Conservation (phyloP, 2,888 invertebrate genomes). For the Xylophagus ater region DNA sequence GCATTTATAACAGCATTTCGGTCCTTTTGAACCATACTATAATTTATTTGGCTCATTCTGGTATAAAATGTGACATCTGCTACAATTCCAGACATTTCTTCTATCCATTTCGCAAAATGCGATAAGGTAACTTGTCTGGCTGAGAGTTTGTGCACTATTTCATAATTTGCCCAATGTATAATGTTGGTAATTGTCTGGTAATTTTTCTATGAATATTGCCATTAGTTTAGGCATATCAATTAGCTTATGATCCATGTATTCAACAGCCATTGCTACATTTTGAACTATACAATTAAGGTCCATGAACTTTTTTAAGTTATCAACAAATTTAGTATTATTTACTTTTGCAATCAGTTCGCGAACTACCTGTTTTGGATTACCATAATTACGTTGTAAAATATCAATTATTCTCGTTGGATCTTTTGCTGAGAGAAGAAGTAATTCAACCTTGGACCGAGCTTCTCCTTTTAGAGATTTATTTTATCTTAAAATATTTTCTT, state of each 20-base stretch:
- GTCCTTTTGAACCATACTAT: background rate
- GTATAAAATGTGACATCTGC: background rate
- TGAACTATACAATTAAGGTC: background rate
- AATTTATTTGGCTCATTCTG: background rate
- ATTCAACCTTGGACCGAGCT: background rate
- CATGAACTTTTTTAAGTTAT: background rate
- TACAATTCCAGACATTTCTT: background rate
- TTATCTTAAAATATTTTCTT: background rate
- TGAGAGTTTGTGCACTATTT: background rate
- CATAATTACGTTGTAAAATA: background rate
- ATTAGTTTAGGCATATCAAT: background rate
- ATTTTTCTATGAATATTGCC: background rate
- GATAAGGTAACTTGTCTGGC: background rate
- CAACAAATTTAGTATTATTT: background rate
- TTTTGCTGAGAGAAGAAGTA: background rate
- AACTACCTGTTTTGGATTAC: too few species aligned
- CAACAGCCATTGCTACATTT: background rate
- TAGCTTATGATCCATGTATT: background rate
- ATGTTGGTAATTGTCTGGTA: background rate
- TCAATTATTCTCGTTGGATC: background rate
- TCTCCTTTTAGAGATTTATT: background rate
- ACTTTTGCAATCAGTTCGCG: background rate
- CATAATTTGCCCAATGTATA: conserved; percentile 1
- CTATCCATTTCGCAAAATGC: background rate
- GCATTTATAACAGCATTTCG: background rate